Evolutionary conservation across 2,888 invertebrate species (phyloP).

Genomic region (Acronicta alni): DNA sequence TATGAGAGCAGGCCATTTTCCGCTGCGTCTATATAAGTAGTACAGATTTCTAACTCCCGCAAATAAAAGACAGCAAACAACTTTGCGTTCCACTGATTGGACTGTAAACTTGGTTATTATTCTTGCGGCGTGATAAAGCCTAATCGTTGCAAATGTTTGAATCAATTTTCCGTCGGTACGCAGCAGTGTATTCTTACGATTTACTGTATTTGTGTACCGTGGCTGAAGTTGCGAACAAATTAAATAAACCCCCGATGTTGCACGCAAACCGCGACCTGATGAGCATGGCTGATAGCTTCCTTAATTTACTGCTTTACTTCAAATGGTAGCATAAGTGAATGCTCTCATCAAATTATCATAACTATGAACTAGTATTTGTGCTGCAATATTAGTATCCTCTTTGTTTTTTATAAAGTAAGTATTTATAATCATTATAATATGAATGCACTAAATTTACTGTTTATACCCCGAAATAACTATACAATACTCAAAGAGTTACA

Average conservation of each 20-base stretch:
- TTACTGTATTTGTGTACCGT: slow-evolving; percentile 59
- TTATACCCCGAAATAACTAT: slow-evolving; percentile 2
- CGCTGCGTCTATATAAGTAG: no score
- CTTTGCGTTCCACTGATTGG: slow-evolving; percentile 53
- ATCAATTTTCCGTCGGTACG: slow-evolving; percentile 66
- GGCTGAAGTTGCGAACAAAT: slow-evolving; percentile 62
- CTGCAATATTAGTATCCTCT: neutral
- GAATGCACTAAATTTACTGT: slow-evolving; percentile 8
- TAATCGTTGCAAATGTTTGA: slow-evolving; percentile 65
- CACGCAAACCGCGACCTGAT: slow-evolving; percentile 65
- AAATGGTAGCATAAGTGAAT: slow-evolving; percentile 23
- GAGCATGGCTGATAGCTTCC: slow-evolving; percentile 56
- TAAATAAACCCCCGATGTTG: slow-evolving; percentile 67
- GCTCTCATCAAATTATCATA: slow-evolving; percentile 27
- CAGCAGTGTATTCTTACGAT: slow-evolving; percentile 54
- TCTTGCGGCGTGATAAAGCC: slow-evolving; percentile 61
- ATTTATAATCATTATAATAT: neutral
- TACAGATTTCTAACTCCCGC: neutral
- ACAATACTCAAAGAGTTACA: slow-evolving; percentile 26
- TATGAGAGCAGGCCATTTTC: no score
- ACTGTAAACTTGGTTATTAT: slow-evolving; percentile 58
- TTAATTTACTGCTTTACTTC: slow-evolving; percentile 47
- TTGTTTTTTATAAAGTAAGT: neutral
- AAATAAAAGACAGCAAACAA: slow-evolving; percentile 50
- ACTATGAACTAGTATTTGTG: slow-evolving; percentile 10